phyloP scores from a whole-genome alignment of 2,888 invertebrate genomes.

The Coleophora deauratella region DNA sequence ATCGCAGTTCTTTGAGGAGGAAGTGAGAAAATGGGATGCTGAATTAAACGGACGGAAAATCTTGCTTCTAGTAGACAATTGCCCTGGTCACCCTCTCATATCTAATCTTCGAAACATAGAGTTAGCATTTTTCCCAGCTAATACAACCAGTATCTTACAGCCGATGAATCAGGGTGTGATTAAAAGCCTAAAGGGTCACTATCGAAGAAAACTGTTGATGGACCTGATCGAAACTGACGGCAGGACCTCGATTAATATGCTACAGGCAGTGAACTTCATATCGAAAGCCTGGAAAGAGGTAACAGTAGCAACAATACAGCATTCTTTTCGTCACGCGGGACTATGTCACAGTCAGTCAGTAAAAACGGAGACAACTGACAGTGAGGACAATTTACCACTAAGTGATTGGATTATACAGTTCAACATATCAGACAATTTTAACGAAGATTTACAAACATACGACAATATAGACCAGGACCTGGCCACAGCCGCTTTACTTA shows the following conservation, averaged over 20 bases:
- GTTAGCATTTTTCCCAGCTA: constrained; percentile 25
- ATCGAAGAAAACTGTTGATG: constrained; percentile 22
- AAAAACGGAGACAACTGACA: constrained; percentile 13
- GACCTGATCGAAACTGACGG: constrained; percentile 21
- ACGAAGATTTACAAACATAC: constrained; percentile 11
- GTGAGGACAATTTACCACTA: constrained; percentile 15
- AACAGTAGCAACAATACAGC: constrained; percentile 12
- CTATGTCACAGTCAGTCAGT: constrained; percentile 6
- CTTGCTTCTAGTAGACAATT: constrained; percentile 8
- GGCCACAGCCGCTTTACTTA: constrained; percentile 10
- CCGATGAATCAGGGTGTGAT: constrained; percentile 26
- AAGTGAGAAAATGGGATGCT: constrained; percentile 15
- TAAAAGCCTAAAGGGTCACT: constrained; percentile 23
- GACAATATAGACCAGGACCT: constrained; percentile 9
- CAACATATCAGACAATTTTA: constrained; percentile 12
- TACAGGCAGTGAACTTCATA: constrained; percentile 5
- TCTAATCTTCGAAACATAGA: constrained; percentile 6
- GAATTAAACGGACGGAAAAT: constrained; percentile 19
- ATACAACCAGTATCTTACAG: constrained; percentile 25
- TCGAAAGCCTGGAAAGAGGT: constrained; percentile 12
- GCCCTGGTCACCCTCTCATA: background rate
- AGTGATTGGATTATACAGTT: constrained; percentile 16
- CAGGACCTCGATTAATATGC: constrained; percentile 19
- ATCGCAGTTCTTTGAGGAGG: constrained; percentile 23
- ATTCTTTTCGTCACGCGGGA: constrained; percentile 13